A percentile compares a stretch with the other conserved stretches of the same genome.
These are phyloP conservation scores for Blomia tropicalis DNA, from an alignment of 2,888 invertebrate genomes.

Conservation along the genomic window DNA sequence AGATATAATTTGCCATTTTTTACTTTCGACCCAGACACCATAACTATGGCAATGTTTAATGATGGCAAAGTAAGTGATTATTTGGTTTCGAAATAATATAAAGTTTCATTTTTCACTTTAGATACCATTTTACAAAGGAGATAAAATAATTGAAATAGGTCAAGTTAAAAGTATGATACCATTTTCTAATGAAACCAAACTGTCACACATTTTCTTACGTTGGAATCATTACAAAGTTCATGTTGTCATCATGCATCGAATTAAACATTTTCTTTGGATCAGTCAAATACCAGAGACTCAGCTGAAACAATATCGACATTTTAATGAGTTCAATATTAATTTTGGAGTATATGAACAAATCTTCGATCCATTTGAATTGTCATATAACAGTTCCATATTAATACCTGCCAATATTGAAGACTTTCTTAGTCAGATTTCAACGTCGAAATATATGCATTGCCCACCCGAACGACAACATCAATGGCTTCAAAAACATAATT, in stretches of 20 bases:
- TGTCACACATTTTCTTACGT: not conserved
- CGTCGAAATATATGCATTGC: constrained; percentile 26
- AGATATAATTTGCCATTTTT: not conserved
- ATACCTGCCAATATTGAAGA: constrained; percentile 7
- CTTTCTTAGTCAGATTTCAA: constrained; percentile 24
- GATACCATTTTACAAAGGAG: too few relatives aligned
- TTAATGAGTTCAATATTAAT: not conserved
- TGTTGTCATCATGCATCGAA: not conserved
- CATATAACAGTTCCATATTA: not conserved
- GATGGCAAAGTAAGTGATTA: not conserved
- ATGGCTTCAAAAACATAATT: not conserved
- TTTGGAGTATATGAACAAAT: constrained; percentile 7
- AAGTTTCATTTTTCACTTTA: not conserved
- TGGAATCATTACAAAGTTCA: not conserved
- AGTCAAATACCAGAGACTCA: not conserved
- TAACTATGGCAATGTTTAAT: not conserved
- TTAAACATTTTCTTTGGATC: constrained; percentile 17
- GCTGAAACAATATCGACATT: not conserved
- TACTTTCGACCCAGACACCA: not conserved
- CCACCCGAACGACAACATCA: not conserved
- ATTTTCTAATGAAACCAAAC: not conserved
- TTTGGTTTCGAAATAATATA: not conserved
- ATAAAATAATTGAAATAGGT: not conserved
- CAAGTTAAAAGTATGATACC: not conserved
- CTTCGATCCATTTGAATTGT: constrained; percentile 11